A percentile compares a stretch with the other conserved stretches of the same genome.
These are phyloP conservation scores for Oppia nitens DNA, from an alignment of 1,140 invertebrate species.

Conservation along the genomic window DNA sequence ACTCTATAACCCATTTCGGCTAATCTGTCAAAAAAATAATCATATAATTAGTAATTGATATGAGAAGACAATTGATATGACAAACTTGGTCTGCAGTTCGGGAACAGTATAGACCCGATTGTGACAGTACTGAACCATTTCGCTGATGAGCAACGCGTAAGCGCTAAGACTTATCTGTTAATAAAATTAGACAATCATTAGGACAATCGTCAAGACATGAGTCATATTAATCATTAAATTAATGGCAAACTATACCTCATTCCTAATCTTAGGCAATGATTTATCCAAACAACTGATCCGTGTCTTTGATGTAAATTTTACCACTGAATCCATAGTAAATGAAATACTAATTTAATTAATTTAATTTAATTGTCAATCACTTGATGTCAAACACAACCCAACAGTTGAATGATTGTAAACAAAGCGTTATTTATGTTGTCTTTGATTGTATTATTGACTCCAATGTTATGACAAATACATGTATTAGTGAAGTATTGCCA, in stretches of 20 bases:
- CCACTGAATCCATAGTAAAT: constrained; percentile 13
- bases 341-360: neutral
- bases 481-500: no score
- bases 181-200: no score
- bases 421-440: neutral
- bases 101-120: constrained; percentile 84
- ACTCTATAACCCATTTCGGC: constrained; percentile 87
- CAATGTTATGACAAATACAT: no score
- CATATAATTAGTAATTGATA: neutral
- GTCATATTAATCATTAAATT: no score
- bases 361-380: neutral
- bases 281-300: constrained; percentile 11
- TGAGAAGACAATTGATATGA: constrained; percentile 7
- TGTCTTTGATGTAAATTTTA: constrained; percentile 10
- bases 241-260: no score
- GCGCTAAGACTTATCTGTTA: constrained; percentile 51
- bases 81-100: constrained; percentile 79
- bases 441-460: no score
- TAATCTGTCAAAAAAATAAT: constrained; percentile 39
- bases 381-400: neutral
- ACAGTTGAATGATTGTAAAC: neutral
- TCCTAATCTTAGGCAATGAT: constrained; percentile 9
- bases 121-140: constrained; percentile 95
- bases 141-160: constrained; percentile 88
- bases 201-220: no score